Base-by-base conservation (phyloP, 2,113 vertebrate species). In the Dasypus novemcinctus region DNA sequence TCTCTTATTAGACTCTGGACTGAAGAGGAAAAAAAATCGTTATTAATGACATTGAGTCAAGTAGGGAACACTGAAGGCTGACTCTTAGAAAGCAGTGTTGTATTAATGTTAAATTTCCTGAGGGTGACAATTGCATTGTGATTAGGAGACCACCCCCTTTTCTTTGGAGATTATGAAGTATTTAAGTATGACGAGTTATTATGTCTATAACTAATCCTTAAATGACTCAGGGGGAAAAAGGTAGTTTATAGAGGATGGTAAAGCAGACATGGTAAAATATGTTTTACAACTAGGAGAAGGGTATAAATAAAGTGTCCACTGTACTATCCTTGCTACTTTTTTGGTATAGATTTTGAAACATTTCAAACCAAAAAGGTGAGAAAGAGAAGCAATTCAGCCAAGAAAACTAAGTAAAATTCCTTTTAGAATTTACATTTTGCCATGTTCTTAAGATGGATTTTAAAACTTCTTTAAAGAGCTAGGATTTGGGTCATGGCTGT, bases 311-410 rank as follows among this genome's bases (percentile, higher is more conserved):
- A 5, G 13, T 72, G 8, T 68, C 36, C 25, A 41, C 6, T 9
- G 38, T 29, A 85, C 1, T 54, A 76, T n/a, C 78, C 36, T 41
- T 57, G 4, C 1, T 68, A 78, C 23, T 41, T 85, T 71, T 43
- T 41, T 14, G 68, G 72, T 75, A 63, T 33, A 90, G 23, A 29
- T 80, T 84, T 80, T 69, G 36, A 95, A 80, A 63, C 69, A 83
- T 41, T 83, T 95, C 68, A 92, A 93, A 84, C 12, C 57, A 64
- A 69, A 87, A 94, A 66, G 49, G 57, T 84, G 13, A 68, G 7
- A 74, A 84, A n/a, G 79, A 76, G 38, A 87, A 87, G 41, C 18
- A 89, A 89, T 43, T 89, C 49, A 75, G 21, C 9, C 41, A 81
- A 59, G 52, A 74, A 95, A 92, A 90, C 43, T 21, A 95, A 88